Evolutionary conservation across 1,140 invertebrate genomes (phyloP), one percentile per base, ranked within the genome.

Genomic region (Cherax destructor): DNA sequence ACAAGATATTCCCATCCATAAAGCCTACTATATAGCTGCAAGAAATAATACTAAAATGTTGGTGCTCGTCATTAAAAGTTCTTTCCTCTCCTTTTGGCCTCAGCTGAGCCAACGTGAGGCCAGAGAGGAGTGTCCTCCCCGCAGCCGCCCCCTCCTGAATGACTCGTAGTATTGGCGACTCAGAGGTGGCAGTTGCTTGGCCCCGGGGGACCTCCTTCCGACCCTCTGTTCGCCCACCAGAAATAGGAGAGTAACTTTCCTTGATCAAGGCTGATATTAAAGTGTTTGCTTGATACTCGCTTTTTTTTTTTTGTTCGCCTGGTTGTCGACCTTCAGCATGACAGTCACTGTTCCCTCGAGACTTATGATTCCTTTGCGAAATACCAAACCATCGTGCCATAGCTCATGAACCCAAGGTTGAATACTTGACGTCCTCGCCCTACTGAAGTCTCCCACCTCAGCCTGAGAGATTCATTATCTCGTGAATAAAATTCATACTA

Each of bases 51-150:
- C 61, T 13, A 18, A 21, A 65, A 74, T 30, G 69, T 30, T 5
- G 5, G 69, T 6, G n/a, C 21, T 74, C n/a, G 69, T 30, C 69
- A 74, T 74, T 74, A 74, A 74, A 74, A 74, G 69, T 74, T 74
- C 69, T 30, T 74, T 74, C 69, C 69, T 74, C 24, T 74, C 69
- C 69, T 74, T 74, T 74, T 30, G 69, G n/a, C n/a, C 69, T 74
- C 69, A 74, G 69, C 69, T 74, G 24, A 74, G n/a, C n/a, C 69
- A 74, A 74, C 69, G 24, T 6, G n/a, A 24, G n/a, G n/a, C 5
- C 24, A 4, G 21, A 74, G n/a, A 5, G 69, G n/a, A 74, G 69
- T 11, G 65, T 74, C n/a, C n/a, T 6, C 24, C 3, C 3, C 0
- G 1, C 5, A 30, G 69, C 6, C n/a, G n/a, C n/a, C 69, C 5